Evolutionary conservation across 2,113 vertebrate genomes (phyloP).

Genomic region (Neogobius melanostomus): DNA sequence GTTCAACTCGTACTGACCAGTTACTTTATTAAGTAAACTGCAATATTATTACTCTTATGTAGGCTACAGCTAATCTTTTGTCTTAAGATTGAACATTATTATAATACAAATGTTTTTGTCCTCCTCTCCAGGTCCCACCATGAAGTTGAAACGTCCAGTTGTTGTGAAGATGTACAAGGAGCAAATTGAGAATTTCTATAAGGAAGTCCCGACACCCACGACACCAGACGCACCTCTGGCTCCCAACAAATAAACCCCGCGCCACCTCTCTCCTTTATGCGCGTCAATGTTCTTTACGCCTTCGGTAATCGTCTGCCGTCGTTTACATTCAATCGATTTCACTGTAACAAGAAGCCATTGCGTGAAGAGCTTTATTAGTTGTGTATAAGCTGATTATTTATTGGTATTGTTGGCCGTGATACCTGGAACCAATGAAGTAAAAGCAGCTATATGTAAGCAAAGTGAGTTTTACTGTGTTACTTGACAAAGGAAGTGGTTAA

Average conservation of each 20-base stretch:
- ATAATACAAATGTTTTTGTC: neutral
- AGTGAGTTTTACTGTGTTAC: conserved; percentile 36
- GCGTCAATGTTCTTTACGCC: conserved; percentile 31
- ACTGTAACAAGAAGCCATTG: conserved; percentile 43
- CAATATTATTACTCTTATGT: too few species aligned
- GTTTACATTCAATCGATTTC: conserved; percentile 57
- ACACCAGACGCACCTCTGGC: conserved; percentile 48
- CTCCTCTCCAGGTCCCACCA: conserved; percentile 81
- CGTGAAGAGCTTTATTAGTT: conserved; percentile 42
- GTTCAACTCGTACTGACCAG: too few species aligned
- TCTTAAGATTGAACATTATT: too few species aligned
- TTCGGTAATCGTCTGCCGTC: conserved; percentile 9
- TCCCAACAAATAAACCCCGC: conserved; percentile 65
- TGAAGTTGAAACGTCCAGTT: conserved; percentile 85
- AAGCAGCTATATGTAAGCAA: conserved; percentile 17
- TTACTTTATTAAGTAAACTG: too few species aligned
- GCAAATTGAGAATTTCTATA: conserved; percentile 83
- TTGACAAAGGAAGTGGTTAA: conserved; percentile 25
- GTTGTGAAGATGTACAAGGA: conserved; percentile 83
- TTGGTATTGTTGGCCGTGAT: conserved; percentile 36
- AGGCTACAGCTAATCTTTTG: too few species aligned
- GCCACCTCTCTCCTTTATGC: conserved; percentile 7
- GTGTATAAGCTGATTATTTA: conserved; percentile 57
- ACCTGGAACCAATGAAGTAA: conserved; percentile 42
- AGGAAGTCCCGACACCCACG: conserved; percentile 58